Evolutionary conservation across 2,888 invertebrate species (phyloP).

Genomic region (Hirtodrosophila cameraria): DNA sequence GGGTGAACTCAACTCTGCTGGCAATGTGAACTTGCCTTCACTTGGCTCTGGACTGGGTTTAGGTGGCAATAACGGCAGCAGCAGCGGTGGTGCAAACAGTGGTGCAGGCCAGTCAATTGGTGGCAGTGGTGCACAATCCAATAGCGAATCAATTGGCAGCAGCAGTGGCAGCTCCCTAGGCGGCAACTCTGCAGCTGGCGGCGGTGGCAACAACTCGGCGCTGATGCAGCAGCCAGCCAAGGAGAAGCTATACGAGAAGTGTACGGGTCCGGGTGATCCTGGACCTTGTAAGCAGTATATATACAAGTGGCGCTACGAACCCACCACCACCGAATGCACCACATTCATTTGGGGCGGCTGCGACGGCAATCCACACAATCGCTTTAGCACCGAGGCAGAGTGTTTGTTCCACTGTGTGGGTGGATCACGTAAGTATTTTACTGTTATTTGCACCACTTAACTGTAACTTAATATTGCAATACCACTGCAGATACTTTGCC

Average conservation of each 20-base stretch:
- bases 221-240: constrained; percentile 71
- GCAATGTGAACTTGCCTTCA: constrained; percentile 51
- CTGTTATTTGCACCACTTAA: neutral
- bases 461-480: constrained; percentile 12
- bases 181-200: constrained; percentile 12
- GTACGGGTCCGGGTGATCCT: constrained; percentile 84
- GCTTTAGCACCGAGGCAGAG: constrained; percentile 88
- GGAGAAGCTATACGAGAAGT: constrained; percentile 83
- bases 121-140: constrained; percentile 29
- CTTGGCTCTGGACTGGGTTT: constrained; percentile 29
- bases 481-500: constrained; percentile 86
- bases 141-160: constrained; percentile 31
- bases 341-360: constrained; percentile 89
- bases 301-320: constrained; percentile 89
- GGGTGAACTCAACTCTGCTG: constrained; percentile 42
- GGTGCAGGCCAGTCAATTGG: constrained; percentile 35
- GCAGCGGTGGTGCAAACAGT: constrained; percentile 32
- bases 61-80: constrained; percentile 36
- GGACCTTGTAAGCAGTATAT: constrained; percentile 88
- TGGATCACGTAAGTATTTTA: constrained; percentile 85
- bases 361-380: constrained; percentile 87
- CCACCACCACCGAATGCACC: constrained; percentile 86
- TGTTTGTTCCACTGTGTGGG: constrained; percentile 88
- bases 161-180: constrained; percentile 34
- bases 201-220: constrained; percentile 61